Base-by-base conservation (phyloP, 2,113 vertebrate species). In the Ammodytes marinus region DNA sequence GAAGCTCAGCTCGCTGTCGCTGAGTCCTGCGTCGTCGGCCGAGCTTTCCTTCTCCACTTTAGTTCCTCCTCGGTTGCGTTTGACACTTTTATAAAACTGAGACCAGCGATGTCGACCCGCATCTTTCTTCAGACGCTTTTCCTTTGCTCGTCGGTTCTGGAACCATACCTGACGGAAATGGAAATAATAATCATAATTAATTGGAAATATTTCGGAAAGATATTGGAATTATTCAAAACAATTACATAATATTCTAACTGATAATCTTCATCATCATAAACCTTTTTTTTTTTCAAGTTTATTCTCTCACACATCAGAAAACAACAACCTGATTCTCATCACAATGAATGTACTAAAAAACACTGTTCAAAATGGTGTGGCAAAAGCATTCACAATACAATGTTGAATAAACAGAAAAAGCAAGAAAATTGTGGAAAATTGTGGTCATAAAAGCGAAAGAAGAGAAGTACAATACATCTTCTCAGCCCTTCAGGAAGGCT, bases 1-100 rank as follows among this genome's bases (percentile, higher is more conserved):
- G 95, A 98, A 98, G 93, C 98, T 99, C 80, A 99, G 96, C 85
- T 99, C 98, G 46, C 98, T 98, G 95, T 99, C 98, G n/a, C 98
- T 99, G 77, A 98, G 95, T 6, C 98, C 98, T 37, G 96, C 97
- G 59, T 99, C 98, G 72, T 99, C 98, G 0, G 97, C 96, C 0
- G 98, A 99, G 86, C 98, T 99, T 91, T 99, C 98, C 89, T 99
- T 99, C 92, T 98, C 98, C 66, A 96, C 95, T 84, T 98, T 99
- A 55, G 94, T 86, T 4, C 95, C 93, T 1, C 96, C 97, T 1
- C 98, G 95, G 91, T 87, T 97, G 82, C 97, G 94, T 93, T 98
- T 99, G 42, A 98, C 97, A 0, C 96, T 99, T 93, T 99, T 99
- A 74, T 98, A 99, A 91, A 99, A 98, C 93, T 99, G 98, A 0